Evolutionary conservation across 2,888 invertebrate species (phyloP).

Genomic region (Limnephilus lunatus): DNA sequence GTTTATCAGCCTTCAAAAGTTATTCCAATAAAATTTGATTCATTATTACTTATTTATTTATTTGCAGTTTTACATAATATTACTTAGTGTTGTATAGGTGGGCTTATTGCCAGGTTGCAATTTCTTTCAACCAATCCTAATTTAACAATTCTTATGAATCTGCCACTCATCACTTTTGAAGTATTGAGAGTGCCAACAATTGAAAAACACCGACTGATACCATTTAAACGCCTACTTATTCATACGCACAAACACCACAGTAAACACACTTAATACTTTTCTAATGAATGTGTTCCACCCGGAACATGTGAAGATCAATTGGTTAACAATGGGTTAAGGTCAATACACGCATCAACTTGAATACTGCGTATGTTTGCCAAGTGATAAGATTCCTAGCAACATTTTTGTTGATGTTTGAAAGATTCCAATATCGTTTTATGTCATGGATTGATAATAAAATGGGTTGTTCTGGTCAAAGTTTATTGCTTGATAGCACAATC

Average conservation of each 20-base stretch:
- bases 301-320: neutral
- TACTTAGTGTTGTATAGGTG: neutral
- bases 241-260: neutral
- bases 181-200: neutral
- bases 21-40: neutral
- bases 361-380: neutral
- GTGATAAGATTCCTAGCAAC: neutral
- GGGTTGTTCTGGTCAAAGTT: constrained; percentile 24
- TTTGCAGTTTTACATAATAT: neutral
- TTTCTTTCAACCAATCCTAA: neutral
- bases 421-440: neutral
- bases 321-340: neutral
- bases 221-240: neutral
- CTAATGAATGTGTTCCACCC: neutral
- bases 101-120: neutral
- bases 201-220: neutral
- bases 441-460: neutral
- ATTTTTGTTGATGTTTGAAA: neutral
- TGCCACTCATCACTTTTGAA: neutral
- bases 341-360: neutral
- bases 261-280: neutral
- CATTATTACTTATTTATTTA: neutral
- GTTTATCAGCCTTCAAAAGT: too few relatives aligned
- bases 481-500: neutral
- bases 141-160: neutral